Conservation (phyloP, 2,113 vertebrate genomes). For the Cyprinodon variegatus region DNA sequence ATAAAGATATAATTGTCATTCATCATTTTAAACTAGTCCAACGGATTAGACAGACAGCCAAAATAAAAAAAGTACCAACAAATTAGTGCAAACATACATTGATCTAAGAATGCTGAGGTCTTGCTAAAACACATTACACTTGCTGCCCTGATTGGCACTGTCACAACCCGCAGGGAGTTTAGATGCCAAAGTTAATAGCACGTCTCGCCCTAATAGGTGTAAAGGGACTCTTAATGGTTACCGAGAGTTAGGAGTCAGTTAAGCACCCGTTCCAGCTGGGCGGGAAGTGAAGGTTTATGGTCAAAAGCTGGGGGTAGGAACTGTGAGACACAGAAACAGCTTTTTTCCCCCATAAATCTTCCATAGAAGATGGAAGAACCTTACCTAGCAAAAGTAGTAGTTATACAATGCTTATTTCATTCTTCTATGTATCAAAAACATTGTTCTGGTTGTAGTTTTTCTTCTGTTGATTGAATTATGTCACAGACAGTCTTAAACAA, state of each 20-base stretch:
- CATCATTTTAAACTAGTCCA: background rate
- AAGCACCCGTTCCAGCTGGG: slow-evolving; percentile 46
- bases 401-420: too few species aligned
- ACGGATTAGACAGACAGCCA: slow-evolving; percentile 5
- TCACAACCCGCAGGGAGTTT: slow-evolving; percentile 23
- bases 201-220: slow-evolving; percentile 33
- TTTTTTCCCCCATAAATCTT: slow-evolving; percentile 9
- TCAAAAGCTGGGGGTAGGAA: slow-evolving; percentile 20
- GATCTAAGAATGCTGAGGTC: slow-evolving; percentile 28
- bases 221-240: slow-evolving; percentile 47
- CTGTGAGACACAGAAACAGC: background rate
- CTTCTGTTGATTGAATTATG: background rate
- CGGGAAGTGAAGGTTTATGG: slow-evolving; percentile 36
- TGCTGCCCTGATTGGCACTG: slow-evolving; percentile 25
- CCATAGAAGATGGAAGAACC: slow-evolving; percentile 5
- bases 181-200: slow-evolving; percentile 53
- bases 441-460: background rate
- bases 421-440: too few species aligned
- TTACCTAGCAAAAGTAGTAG: background rate
- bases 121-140: slow-evolving; percentile 36
- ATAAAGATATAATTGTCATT: slow-evolving; percentile 21
- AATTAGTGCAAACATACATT: slow-evolving; percentile 21
- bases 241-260: slow-evolving; percentile 15
- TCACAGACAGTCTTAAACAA: background rate
- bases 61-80: slow-evolving; percentile 7